Percentiles rank a stretch among this genome's conserved stretches.
These are phyloP conservation scores for Cavia aperea DNA, from an alignment of 2,113 vertebrate species.

Conservation along the genomic window DNA sequence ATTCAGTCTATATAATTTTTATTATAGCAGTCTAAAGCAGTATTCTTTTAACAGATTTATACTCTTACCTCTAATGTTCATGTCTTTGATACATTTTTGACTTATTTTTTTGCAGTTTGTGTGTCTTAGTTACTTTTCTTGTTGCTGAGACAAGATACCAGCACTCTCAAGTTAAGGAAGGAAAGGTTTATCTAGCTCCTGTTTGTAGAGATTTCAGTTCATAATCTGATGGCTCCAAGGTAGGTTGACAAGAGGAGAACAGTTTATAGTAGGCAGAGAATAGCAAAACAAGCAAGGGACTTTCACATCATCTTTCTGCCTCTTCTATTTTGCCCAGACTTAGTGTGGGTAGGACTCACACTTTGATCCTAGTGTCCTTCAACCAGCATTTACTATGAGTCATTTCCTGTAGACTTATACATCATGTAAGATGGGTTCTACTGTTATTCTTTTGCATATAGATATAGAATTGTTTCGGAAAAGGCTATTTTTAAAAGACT, in stretches of 20 bases:
- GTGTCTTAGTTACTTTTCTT: too few relatives aligned
- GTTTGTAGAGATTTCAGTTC: too few relatives aligned
- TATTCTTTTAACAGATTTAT: background rate
- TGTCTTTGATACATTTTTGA: background rate
- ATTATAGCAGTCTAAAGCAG: background rate
- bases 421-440: background rate
- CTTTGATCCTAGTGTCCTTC: too few relatives aligned
- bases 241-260: too few relatives aligned
- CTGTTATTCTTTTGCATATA: background rate
- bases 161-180: too few relatives aligned
- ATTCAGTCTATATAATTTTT: background rate
- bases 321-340: too few relatives aligned
- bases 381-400: background rate
- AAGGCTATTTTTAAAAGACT: background rate
- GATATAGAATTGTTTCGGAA: background rate
- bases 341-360: background rate
- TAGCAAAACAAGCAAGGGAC: too few relatives aligned
- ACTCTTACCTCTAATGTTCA: background rate
- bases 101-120: background rate
- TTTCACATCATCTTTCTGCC: too few relatives aligned
- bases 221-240: too few relatives aligned
- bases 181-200: too few relatives aligned
- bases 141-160: too few relatives aligned
- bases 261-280: too few relatives aligned
- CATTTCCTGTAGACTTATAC: background rate